Base-by-base conservation (phyloP, 2,113 vertebrate genomes). In the Zosterops hypoxanthus region DNA sequence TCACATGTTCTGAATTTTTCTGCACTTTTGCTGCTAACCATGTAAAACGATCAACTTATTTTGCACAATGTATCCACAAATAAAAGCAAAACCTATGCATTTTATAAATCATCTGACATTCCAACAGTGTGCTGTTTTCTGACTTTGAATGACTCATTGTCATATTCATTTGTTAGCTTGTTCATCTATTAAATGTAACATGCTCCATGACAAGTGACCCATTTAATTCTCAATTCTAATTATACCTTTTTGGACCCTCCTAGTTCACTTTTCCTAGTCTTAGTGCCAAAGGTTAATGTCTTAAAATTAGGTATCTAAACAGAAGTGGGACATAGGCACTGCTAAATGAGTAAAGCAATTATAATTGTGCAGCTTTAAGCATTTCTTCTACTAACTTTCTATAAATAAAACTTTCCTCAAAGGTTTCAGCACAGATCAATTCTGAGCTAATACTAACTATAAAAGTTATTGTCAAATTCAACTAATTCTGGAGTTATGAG, bases 101-200 rank as follows among this genome's bases (percentile, higher is more conserved):
- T 94, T 80, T 75, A 66, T 55, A 95, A 88, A 93, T 93, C 83
- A 96, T 93, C 95, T 96, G 88, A 93, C 83, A 63, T 83, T 80
- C 78, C 70, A 86, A 47, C 60, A 86, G 47, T 39, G 20, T 84
- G 80, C 82, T 94, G 88, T 81, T 94, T 90, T 92, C 64, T 88
- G 60, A 71, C 44, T 96, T 93, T 3, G 6, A 72, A 88, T 96
- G 95, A 97, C 85, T 97, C 92, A 96, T 56, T 92, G 93, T 96
- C 92, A 96, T 95, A 84, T 83, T 95, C 56, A 52, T 92, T 95
- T 86, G 47, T 90, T 88, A 94, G 60, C 57, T 95, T 87, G 87
- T 90, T 96, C 72, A 92, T 78, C 69, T 82, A 88, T 81, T 86
- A 78, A 94, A 93, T 73, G 79, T 72, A 88, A 84, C 72, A 47